Evolutionary conservation across 2,888 invertebrate genomes (phyloP).

Genomic region (Sminthurinus aureus): DNA sequence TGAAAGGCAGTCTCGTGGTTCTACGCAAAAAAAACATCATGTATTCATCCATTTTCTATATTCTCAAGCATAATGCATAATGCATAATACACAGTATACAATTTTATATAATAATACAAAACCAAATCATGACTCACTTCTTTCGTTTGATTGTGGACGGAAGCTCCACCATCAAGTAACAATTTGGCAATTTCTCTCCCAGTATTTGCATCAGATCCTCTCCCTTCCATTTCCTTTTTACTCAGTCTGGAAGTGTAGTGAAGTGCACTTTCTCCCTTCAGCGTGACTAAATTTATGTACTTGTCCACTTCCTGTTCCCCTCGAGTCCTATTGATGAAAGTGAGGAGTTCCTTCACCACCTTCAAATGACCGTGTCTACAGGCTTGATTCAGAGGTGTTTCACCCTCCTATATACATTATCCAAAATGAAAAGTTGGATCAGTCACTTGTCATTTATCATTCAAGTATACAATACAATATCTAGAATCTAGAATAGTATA

Average conservation of each 20-base stretch:
- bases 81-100: too few species aligned
- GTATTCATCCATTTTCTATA: slow-evolving; percentile 4
- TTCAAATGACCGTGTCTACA: slow-evolving; percentile 70
- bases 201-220: slow-evolving; percentile 63
- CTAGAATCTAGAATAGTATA: not conserved
- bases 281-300: slow-evolving; percentile 87
- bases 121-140: slow-evolving; percentile 63
- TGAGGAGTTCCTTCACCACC: slow-evolving; percentile 85
- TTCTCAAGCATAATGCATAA: not conserved
- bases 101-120: too few species aligned
- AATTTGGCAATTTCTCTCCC: slow-evolving; percentile 84
- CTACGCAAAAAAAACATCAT: slow-evolving; percentile 37
- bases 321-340: slow-evolving; percentile 78
- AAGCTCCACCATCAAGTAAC: slow-evolving; percentile 89
- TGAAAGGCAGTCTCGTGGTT: slow-evolving; percentile 82
- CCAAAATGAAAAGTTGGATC: too few species aligned
- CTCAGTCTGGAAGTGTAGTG: slow-evolving; percentile 93
- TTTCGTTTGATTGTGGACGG: slow-evolving; percentile 84
- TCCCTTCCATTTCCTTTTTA: slow-evolving; percentile 75
- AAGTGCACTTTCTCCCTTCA: slow-evolving; percentile 91
- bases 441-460: not conserved
- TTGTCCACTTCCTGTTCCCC: slow-evolving; percentile 80
- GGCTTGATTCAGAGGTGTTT: slow-evolving; percentile 92
- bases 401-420: slow-evolving; percentile 74
- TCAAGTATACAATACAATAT: not conserved